phyloP scores from a whole-genome alignment of 37 sponge, comb jelly and placozoan species.

The Cliona cf. orientalis region DNA sequence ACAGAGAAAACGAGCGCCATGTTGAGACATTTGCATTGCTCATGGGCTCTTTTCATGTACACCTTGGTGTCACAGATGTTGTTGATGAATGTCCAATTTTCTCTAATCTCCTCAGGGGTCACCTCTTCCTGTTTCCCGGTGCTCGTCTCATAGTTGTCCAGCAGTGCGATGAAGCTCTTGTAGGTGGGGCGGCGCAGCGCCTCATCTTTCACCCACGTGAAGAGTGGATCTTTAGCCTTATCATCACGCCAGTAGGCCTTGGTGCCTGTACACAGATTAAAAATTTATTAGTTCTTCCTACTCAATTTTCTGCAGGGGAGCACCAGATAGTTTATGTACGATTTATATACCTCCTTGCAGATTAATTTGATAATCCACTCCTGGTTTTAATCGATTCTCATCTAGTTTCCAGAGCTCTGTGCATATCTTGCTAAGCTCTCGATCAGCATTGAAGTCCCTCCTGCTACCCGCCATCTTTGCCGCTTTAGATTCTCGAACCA shows the following conservation, averaged over 20 bases:
- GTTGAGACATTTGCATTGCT: neutral
- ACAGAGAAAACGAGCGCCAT: neutral
- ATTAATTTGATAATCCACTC: slow-evolving; percentile 64
- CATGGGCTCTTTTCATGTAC: too few species aligned
- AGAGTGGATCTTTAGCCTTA: slow-evolving; percentile 62
- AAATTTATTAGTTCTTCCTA: neutral
- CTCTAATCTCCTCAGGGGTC: slow-evolving; percentile 66
- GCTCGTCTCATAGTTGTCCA: slow-evolving; percentile 82
- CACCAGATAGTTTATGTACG: neutral
- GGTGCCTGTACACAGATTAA: too few species aligned
- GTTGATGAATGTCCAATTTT: slow-evolving; percentile 79
- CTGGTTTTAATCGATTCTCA: slow-evolving; percentile 60
- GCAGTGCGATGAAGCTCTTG: slow-evolving; percentile 67
- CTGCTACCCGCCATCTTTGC: neutral
- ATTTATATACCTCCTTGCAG: slow-evolving; percentile 60
- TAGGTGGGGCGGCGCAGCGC: slow-evolving; percentile 59
- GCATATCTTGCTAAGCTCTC: slow-evolving; percentile 48
- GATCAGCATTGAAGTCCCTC: slow-evolving; percentile 1
- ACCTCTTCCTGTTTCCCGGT: slow-evolving; percentile 63
- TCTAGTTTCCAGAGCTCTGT: slow-evolving; percentile 69
- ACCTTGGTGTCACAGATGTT: slow-evolving; percentile 57
- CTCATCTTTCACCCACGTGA: slow-evolving; percentile 57
- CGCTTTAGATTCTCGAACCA: too few species aligned
- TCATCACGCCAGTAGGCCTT: slow-evolving; percentile 50
- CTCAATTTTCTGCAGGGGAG: neutral